A percentile compares a stretch with the other conserved stretches of the same genome.
These are phyloP conservation scores for Hirtodrosophila alboralis DNA, from an alignment of 2,888 invertebrate species.

Conservation along the genomic window DNA sequence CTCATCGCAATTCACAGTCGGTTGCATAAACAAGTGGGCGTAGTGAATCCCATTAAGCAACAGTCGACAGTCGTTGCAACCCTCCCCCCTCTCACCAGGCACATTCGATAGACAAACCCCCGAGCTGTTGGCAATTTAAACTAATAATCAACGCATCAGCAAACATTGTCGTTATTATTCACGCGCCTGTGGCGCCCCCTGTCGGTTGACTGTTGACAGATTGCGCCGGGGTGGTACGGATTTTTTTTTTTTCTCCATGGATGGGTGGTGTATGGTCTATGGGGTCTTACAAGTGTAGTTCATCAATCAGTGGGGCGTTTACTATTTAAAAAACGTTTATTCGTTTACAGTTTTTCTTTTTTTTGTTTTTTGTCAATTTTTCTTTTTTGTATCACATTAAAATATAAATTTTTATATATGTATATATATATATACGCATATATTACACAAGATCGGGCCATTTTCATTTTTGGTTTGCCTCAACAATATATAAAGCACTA, in stretches of 20 bases:
- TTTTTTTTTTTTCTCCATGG: constrained; percentile 9
- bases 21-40: constrained; percentile 82
- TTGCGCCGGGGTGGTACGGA: constrained; percentile 37
- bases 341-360: constrained; percentile 51
- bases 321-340: constrained; percentile 70
- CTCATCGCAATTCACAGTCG: constrained; percentile 74
- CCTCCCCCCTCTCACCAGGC: constrained; percentile 23
- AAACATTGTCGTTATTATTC: constrained; percentile 81
- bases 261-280: constrained; percentile 4
- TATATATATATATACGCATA: constrained; percentile 45
- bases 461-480: too few relatives aligned
- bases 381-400: constrained; percentile 72
- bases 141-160: constrained; percentile 83
- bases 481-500: constrained; percentile 48
- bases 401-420: constrained; percentile 55
- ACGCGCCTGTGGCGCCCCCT: constrained; percentile 53
- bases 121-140: constrained; percentile 76
- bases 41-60: constrained; percentile 75
- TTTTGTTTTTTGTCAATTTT: constrained; percentile 37
- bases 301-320: constrained; percentile 58
- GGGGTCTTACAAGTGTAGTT: constrained; percentile 52
- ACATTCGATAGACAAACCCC: constrained; percentile 41
- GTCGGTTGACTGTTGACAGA: constrained; percentile 64
- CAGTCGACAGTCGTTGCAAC: constrained; percentile 19
- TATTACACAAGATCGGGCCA: constrained; percentile 60